phyloP scores from a whole-genome alignment of 2,888 invertebrate genomes.

The Leptinotarsa rubiginosa region DNA sequence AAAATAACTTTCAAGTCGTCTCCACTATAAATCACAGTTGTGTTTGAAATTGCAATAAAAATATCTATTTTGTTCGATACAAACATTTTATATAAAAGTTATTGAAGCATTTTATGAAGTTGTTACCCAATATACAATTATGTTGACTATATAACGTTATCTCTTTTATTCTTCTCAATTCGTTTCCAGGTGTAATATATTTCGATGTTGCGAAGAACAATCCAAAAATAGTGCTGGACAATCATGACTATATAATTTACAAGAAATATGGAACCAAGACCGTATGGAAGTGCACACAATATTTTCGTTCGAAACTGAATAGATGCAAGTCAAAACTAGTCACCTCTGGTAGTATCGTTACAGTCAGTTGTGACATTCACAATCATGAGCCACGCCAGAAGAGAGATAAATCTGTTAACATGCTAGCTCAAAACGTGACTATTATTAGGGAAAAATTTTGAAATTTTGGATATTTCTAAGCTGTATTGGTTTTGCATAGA shows the following conservation, averaged over 20 bases:
- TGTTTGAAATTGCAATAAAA: no score
- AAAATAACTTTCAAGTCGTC: no score
- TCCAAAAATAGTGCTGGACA: constrained; percentile 54
- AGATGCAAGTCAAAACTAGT: constrained; percentile 52
- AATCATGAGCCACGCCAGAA: constrained; percentile 46
- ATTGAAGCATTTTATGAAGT: background rate
- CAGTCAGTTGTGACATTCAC: constrained; percentile 49
- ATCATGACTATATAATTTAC: constrained; percentile 51
- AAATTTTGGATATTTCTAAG: no score
- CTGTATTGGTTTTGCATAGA: no score
- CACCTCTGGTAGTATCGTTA: constrained; percentile 51
- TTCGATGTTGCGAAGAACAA: constrained; percentile 54
- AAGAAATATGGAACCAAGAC: constrained; percentile 51
- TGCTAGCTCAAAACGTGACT: constrained; percentile 40
- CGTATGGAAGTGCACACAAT: constrained; percentile 54
- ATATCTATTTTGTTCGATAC: no score
- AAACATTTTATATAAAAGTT: no score
- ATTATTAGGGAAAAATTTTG: constrained; percentile 32
- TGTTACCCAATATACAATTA: background rate
- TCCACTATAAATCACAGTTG: no score
- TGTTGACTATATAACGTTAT: background rate
- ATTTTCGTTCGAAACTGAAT: constrained; percentile 49
- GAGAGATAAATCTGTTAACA: constrained; percentile 26
- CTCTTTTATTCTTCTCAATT: background rate
- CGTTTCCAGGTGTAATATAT: constrained; percentile 48